These are phyloP conservation scores for Siniperca undulata DNA, from an alignment of 2,797 vertebrate species.

Conservation along the genomic window DNA sequence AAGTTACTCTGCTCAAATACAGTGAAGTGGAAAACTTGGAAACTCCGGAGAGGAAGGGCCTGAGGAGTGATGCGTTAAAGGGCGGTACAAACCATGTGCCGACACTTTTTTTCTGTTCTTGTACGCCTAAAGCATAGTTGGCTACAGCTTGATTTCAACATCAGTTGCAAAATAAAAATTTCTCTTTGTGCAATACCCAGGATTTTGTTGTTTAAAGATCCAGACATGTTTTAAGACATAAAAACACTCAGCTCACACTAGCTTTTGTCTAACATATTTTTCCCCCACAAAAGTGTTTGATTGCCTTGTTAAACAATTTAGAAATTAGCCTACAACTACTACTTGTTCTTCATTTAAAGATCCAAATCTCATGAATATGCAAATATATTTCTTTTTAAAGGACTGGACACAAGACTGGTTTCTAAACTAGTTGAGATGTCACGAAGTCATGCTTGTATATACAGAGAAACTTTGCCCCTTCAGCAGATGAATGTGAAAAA, in stretches of 20 bases:
- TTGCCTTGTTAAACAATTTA: neutral
- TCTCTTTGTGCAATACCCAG: neutral
- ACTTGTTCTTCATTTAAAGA: neutral
- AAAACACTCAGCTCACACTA: no score
- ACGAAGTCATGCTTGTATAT: neutral
- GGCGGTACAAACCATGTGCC: slow-evolving; percentile 54
- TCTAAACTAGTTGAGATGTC: neutral
- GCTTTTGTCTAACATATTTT: neutral
- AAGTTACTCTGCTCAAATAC: neutral
- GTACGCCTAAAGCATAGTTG: neutral
- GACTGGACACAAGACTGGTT: neutral
- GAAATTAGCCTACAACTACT: neutral
- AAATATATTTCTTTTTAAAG: neutral
- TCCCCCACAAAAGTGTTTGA: no score
- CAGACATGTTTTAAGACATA: no score
- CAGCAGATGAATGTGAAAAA: slow-evolving; percentile 3
- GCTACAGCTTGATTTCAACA: neutral
- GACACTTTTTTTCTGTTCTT: slow-evolving; percentile 15
- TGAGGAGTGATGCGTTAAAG: slow-evolving; percentile 55
- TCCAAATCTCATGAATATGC: neutral
- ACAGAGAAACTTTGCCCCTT: neutral
- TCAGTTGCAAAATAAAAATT: neutral
- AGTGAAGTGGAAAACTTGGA: slow-evolving; percentile 19
- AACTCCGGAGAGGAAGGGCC: slow-evolving; percentile 52
- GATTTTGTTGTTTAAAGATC: neutral